Percentiles rank a stretch among this genome's conserved stretches.
Conservation (phyloP, 2,113 vertebrate genomes). For the Nycticorax nycticorax region DNA sequence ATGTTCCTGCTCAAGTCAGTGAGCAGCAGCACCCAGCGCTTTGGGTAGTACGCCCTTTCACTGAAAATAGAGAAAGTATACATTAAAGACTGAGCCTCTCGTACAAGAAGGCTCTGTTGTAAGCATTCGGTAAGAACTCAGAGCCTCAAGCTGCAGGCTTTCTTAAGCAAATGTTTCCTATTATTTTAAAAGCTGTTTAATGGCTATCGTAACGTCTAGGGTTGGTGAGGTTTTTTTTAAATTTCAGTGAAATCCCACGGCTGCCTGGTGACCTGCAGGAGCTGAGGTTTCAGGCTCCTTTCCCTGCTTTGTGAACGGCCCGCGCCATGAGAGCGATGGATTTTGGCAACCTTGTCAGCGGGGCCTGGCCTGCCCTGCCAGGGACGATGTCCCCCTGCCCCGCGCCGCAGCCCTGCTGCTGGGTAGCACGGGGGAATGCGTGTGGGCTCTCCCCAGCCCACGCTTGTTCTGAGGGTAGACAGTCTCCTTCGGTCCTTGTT, state of each 20-base stretch:
- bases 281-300: neutral
- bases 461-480: neutral
- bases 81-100: neutral
- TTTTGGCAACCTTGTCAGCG: neutral
- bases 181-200: neutral
- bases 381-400: neutral
- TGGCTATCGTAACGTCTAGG: neutral
- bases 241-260: neutral
- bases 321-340: neutral
- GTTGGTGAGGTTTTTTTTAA: neutral
- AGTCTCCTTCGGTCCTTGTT: neutral
- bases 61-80: neutral
- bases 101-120: neutral
- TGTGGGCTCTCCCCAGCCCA: neutral
- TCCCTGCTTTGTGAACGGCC: neutral
- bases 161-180: neutral
- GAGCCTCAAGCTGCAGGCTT: neutral
- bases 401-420: neutral
- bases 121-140: neutral
- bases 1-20: neutral
- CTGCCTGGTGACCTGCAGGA: neutral
- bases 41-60: neutral
- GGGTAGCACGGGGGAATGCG: fast-evolving
- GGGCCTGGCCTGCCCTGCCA: neutral
- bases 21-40: neutral